Conservation (phyloP, 2,113 vertebrate genomes). For the Thunnus maccoyii region DNA sequence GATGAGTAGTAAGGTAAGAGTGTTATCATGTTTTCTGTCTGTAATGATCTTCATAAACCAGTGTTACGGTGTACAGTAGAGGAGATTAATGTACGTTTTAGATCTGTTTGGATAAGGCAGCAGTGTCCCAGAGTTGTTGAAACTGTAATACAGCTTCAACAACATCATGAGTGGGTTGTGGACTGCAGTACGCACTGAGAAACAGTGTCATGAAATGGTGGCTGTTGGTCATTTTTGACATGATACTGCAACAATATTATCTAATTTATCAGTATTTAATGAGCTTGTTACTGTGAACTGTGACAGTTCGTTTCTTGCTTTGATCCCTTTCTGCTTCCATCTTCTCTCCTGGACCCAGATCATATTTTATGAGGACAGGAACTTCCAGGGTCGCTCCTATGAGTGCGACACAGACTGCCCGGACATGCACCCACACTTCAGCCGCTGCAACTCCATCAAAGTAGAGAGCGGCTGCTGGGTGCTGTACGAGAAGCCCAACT, state of each 20-base stretch:
- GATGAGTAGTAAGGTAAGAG: conserved; percentile 81
- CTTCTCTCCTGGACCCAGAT: conserved; percentile 68
- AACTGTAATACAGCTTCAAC: too few relatives aligned
- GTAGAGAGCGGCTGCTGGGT: conserved; percentile 79
- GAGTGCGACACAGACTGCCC: conserved; percentile 81
- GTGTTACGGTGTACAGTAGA: background rate
- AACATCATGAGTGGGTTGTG: too few relatives aligned
- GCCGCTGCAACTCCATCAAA: conserved; percentile 82
- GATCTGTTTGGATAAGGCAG: too few relatives aligned
- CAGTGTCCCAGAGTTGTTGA: too few relatives aligned
- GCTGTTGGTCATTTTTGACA: too few relatives aligned
- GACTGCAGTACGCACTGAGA: too few relatives aligned
- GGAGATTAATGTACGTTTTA: background rate
- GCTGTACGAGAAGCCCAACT: conserved; percentile 78
- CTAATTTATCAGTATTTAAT: too few relatives aligned
- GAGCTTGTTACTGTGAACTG: background rate
- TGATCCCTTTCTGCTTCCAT: background rate
- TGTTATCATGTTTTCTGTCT: background rate
- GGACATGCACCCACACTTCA: conserved; percentile 80
- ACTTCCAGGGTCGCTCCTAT: conserved; percentile 80
- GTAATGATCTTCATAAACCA: background rate
- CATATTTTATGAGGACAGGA: conserved; percentile 82
- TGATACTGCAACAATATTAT: too few relatives aligned
- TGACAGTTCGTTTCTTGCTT: background rate
- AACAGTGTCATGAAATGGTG: too few relatives aligned